Evolutionary conservation across 2,113 vertebrate species (phyloP), one percentile per base, ranked within the genome.

Genomic region (Brevimyrus niger): DNA sequence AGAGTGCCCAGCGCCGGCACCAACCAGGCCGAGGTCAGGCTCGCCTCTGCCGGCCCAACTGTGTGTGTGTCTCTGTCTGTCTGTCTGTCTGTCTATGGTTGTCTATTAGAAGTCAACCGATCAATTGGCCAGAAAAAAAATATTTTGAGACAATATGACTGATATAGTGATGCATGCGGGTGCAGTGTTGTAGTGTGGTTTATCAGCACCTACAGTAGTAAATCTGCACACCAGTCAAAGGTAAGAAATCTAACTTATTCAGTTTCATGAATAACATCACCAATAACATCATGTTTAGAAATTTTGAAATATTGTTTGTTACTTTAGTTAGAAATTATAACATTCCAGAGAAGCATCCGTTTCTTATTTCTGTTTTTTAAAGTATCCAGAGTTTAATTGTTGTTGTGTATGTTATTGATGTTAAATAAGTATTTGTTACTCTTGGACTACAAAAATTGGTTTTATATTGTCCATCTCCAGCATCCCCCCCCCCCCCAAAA

Each of bases 21-120:
- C 93, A 98, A 91, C 89, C 97, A 97, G 80, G 92, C 97, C 5
- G 98, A 99, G 97, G 98, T 99, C 92, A 88, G 94, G 21, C 91
- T 47, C 82, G 19, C 42, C 35, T n/a, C 82, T 47, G 21, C 44
- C 13, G 35, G 73, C 35, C 15, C 42, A 38, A 27, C 82, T 31
- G 61, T 65, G 3, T 65, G 58, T 65, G 3, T 53, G 0, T 53
- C 15, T 53, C 11, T 50, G 10, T 48, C 10, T 48, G 15, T 51
- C 3, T 51, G 0, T 53, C 3, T 19, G 1, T 53, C 17, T 51
- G 50, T 51, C 11, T 50, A 50, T 50, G 1, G 15, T 13, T 51
- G 50, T 53, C 15, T 53, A 53, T 53, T 65, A 27, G 9, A 27
- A 65, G 61, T 65, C 61, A 65, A 65, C 8, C n/a, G 1, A 61